Conservation (phyloP, 2,797 vertebrate genomes). For the Amazonetta brasiliensis region DNA sequence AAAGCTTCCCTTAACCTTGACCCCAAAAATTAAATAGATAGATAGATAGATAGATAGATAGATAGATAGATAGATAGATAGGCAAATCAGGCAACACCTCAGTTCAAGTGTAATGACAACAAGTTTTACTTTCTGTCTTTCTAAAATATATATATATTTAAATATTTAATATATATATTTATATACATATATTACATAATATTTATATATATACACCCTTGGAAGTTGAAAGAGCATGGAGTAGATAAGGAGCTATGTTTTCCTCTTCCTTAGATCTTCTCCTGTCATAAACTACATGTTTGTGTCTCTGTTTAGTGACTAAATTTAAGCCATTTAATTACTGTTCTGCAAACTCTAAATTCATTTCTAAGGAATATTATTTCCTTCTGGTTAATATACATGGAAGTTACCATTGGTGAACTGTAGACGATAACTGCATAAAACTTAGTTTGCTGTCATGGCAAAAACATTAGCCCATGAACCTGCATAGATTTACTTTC, state of each 20-base stretch:
- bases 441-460: background rate
- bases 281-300: background rate
- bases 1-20: background rate
- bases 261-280: background rate
- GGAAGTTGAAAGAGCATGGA: background rate
- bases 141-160: background rate
- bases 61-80: background rate
- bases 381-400: background rate
- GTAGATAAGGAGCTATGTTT: background rate
- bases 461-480: background rate
- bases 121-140: background rate
- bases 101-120: background rate
- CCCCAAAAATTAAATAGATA: background rate
- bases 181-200: too few relatives aligned
- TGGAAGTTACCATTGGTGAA: background rate
- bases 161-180: too few relatives aligned
- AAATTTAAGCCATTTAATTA: background rate
- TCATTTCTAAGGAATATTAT: background rate
- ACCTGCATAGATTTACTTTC: background rate
- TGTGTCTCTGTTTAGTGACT: background rate
- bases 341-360: background rate
- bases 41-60: background rate
- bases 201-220: background rate
- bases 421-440: background rate
- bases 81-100: background rate